Percentiles rank a stretch among this genome's conserved stretches.
Conservation (phyloP, 2,888 invertebrate genomes). For the Cremastinae sp. region DNA sequence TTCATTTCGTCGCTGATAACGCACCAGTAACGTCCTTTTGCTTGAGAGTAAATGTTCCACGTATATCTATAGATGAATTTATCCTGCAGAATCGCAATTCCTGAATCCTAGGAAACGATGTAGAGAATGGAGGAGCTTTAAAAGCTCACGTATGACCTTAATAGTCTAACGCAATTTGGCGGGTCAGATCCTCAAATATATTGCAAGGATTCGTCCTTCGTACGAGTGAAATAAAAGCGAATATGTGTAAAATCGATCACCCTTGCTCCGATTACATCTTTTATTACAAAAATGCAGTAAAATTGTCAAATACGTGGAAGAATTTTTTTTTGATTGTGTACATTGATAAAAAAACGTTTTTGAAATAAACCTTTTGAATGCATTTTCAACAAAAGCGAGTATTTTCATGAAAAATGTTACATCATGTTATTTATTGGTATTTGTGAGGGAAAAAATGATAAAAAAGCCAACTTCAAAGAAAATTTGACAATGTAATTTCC, state of each 20-base stretch:
- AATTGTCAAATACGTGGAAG: too few relatives aligned
- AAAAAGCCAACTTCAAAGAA: too few relatives aligned
- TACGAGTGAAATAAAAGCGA: neutral
- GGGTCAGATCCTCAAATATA: conserved; percentile 23
- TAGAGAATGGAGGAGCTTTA: conserved; percentile 36
- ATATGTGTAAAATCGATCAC: conserved; percentile 13
- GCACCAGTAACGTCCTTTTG: neutral
- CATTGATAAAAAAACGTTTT: too few relatives aligned
- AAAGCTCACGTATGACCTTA: conserved; percentile 57
- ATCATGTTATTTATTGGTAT: too few relatives aligned
- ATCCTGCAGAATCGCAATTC: conserved; percentile 18
- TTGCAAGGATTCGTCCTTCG: neutral
- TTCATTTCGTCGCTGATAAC: neutral
- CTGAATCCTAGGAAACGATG: conserved; percentile 13
- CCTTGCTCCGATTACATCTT: too few relatives aligned
- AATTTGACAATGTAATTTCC: neutral
- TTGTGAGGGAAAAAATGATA: too few relatives aligned
- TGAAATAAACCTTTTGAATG: too few relatives aligned
- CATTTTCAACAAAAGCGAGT: too few relatives aligned
- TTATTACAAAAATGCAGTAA: too few relatives aligned
- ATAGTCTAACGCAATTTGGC: conserved; percentile 57
- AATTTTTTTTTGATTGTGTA: too few relatives aligned
- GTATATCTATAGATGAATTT: neutral
- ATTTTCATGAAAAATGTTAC: too few relatives aligned
- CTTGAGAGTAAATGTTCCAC: neutral